Evolutionary conservation across 2,888 invertebrate species (phyloP), one percentile per base, ranked within the genome.

Genomic region (Caenorhabditis sp.): DNA sequence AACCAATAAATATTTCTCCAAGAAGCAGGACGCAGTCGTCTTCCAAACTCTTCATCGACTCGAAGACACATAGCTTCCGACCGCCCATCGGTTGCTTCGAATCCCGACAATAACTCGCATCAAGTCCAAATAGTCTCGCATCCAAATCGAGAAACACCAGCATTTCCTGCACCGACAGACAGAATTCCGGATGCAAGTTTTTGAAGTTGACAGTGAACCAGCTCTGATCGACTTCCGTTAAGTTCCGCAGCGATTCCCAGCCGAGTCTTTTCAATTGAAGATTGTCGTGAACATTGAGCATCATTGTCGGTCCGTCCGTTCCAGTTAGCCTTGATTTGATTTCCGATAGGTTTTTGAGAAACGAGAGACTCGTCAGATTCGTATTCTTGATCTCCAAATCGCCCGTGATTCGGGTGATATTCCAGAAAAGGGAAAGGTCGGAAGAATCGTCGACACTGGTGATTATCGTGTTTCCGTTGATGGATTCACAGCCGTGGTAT

Each of bases 181-280:
- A 68, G n/a, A 68, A 68, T 20, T 68, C 68, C 28, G 68, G 68
- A 20, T 68, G 68, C 15, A 58, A 20, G 20, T 68, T 68, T 24
- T 68, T 40, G 13, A 68, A 6, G 22, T 44, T 68, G 47, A 68
- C 58, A 1, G 44, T 28, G 28, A 40, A 2, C 37, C 24, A 44
- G 56, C 18, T n/a, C 11, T 28, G 9, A 18, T 22, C 20, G 6
- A 53, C 37, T 15, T 5, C 9, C 6, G n/a, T 2, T 9, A 37
- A 22, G 20, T 65, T n/a, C 40, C n/a, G n/a, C n/a, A n/a, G n/a
- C n/a, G n/a, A n/a, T n/a, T n/a, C n/a, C n/a, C 53, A 37, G 18
- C 68, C 68, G 4, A 68, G 32, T 15, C 56, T 28, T 13, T 47
- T 56, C 32, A 68, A 15, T 18, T 68, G 40, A 8, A 58, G 68